A percentile compares a stretch with the other conserved stretches of the same genome.
These are phyloP conservation scores for Sycophila texana DNA, from an alignment of 2,888 invertebrate genomes.

Conservation along the genomic window DNA sequence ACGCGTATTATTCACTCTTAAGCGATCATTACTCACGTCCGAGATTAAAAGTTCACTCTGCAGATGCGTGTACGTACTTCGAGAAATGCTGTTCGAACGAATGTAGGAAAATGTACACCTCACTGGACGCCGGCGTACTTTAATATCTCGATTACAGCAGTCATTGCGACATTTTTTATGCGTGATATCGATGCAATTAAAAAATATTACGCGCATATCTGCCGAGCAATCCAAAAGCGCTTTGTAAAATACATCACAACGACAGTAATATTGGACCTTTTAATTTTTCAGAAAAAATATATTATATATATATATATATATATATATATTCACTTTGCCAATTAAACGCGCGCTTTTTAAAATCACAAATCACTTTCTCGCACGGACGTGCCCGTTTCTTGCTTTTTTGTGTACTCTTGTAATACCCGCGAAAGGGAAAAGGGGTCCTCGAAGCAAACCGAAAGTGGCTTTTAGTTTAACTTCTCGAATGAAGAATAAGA, in stretches of 20 bases:
- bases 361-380: neutral
- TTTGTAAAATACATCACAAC: neutral
- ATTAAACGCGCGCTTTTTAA: slow-evolving; percentile 13
- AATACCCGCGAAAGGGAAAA: slow-evolving; percentile 29
- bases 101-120: slow-evolving; percentile 23
- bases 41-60: slow-evolving; percentile 29
- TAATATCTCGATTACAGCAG: neutral
- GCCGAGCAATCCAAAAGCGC: neutral
- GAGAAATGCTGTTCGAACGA: slow-evolving; percentile 38
- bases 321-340: neutral
- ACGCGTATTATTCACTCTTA: slow-evolving; percentile 43
- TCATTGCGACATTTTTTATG: neutral
- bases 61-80: slow-evolving; percentile 14
- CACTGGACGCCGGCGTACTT: slow-evolving; percentile 10
- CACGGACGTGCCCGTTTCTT: neutral
- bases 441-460: neutral
- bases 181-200: neutral
- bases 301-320: too few relatives aligned
- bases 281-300: neutral
- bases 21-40: slow-evolving; percentile 50
- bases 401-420: slow-evolving; percentile 30
- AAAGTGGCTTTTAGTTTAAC: slow-evolving; percentile 46
- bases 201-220: neutral
- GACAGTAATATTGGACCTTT: too few relatives aligned
- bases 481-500: neutral